Evolutionary conservation across 2,797 vertebrate genomes (phyloP).

Genomic region (Zalophus californianus): DNA sequence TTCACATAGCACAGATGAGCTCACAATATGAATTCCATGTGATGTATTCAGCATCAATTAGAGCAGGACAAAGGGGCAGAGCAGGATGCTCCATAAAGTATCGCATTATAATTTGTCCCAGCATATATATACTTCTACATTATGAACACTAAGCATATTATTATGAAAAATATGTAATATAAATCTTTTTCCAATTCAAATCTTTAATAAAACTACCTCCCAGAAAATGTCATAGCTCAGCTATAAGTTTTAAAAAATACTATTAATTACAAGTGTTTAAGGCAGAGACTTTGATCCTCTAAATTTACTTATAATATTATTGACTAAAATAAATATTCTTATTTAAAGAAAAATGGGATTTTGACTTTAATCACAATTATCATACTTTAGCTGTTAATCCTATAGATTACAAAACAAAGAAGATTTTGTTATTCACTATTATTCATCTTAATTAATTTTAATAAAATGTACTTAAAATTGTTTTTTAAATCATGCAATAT

Average conservation of each 20-base stretch:
- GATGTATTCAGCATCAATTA: not conserved
- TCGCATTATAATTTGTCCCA: not conserved
- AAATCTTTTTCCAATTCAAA: not conserved
- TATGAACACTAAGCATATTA: not conserved
- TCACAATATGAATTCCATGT: not conserved
- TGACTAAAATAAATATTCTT: not conserved
- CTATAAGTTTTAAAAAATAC: not conserved
- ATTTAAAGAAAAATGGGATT: not conserved
- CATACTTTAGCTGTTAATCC: not conserved
- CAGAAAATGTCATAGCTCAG: not conserved
- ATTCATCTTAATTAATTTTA: constrained; percentile 16
- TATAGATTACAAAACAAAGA: not conserved
- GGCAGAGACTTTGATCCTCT: not conserved
- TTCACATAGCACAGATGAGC: not conserved
- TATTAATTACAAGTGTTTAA: not conserved
- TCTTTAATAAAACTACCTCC: not conserved
- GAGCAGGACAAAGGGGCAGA: not conserved
- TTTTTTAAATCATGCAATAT: not conserved
- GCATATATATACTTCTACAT: not conserved
- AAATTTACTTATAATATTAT: not conserved
- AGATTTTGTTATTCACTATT: not conserved
- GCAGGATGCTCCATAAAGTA: not conserved
- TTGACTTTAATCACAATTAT: not conserved
- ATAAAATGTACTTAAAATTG: constrained; percentile 12
- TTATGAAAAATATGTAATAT: not conserved